Evolutionary conservation across 2,113 vertebrate species (phyloP).

Genomic region (Epinephelus fuscoguttatus): DNA sequence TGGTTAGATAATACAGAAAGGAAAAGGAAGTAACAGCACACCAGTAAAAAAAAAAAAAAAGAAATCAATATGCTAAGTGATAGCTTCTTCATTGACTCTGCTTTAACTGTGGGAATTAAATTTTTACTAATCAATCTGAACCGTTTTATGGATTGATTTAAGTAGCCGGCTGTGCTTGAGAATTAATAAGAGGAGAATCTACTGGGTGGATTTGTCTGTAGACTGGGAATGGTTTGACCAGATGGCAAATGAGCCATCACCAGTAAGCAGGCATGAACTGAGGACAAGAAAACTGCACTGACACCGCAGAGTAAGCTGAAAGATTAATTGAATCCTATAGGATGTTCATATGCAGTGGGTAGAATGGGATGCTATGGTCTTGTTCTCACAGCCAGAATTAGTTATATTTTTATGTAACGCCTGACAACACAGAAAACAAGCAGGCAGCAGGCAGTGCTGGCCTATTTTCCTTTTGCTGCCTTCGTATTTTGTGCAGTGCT

Average conservation of each 20-base stretch:
- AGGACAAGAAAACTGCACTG: slow-evolving; percentile 41
- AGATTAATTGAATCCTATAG: slow-evolving; percentile 1
- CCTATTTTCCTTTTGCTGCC: background rate
- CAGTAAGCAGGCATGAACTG: slow-evolving; percentile 34
- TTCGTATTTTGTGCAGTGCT: slow-evolving; percentile 1
- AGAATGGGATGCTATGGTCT: background rate
- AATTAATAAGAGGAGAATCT: slow-evolving; percentile 22
- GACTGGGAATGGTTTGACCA: slow-evolving; percentile 21
- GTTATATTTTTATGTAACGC: background rate
- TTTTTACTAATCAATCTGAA: slow-evolving; percentile 11
- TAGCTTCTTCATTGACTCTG: slow-evolving; percentile 24
- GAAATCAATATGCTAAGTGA: slow-evolving; percentile 42
- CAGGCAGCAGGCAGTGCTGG: background rate
- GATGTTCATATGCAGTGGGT: background rate
- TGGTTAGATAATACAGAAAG: slow-evolving; percentile 31
- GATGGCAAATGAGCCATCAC: slow-evolving; percentile 42
- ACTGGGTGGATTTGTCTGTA: slow-evolving; percentile 9
- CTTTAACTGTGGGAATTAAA: slow-evolving; percentile 37
- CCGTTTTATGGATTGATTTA: slow-evolving; percentile 10
- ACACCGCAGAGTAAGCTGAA: background rate
- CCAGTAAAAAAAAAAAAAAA: slow-evolving; percentile 13
- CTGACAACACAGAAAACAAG: background rate
- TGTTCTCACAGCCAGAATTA: background rate
- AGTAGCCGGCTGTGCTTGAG: slow-evolving; percentile 3
- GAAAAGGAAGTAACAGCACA: slow-evolving; percentile 10